Percentiles rank a stretch among this genome's conserved stretches.
Evolutionary conservation across 2,797 vertebrate genomes (phyloP).

Genomic region (Micrastur ruficollis): DNA sequence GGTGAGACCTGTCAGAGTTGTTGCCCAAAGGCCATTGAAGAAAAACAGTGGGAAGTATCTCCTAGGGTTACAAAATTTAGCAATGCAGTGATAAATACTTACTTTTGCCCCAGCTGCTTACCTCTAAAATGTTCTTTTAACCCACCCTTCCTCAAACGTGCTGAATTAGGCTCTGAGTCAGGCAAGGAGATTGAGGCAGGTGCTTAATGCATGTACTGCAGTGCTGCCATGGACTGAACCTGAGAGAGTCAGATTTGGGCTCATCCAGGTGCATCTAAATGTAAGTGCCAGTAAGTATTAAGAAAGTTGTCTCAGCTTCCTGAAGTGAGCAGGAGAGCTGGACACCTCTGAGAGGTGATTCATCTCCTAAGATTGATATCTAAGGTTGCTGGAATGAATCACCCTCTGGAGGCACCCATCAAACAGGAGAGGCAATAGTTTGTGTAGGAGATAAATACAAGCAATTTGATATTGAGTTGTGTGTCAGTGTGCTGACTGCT

Average conservation of each 20-base stretch:
- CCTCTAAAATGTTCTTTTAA: neutral
- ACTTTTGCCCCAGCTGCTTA: neutral
- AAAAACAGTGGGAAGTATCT: neutral
- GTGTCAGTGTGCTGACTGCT: neutral
- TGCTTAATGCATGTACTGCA: neutral
- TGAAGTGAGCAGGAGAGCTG: neutral
- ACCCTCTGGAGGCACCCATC: neutral
- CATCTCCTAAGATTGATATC: neutral
- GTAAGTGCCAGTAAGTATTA: neutral
- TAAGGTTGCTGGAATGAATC: constrained; percentile 1
- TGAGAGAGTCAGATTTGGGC: neutral
- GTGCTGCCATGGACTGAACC: neutral
- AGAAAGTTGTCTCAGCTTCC: neutral
- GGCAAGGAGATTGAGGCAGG: neutral
- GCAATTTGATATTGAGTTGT: neutral
- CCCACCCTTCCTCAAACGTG: neutral
- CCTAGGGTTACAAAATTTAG: neutral
- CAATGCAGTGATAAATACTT: neutral
- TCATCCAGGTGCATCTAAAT: neutral
- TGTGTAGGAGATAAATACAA: neutral
- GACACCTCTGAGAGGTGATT: constrained; percentile 17
- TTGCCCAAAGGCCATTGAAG: neutral
- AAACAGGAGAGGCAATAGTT: neutral
- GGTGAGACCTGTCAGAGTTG: neutral
- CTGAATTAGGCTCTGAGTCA: neutral